Evolutionary conservation across 2,888 invertebrate genomes (phyloP).

Genomic region (Helobdella robusta): DNA sequence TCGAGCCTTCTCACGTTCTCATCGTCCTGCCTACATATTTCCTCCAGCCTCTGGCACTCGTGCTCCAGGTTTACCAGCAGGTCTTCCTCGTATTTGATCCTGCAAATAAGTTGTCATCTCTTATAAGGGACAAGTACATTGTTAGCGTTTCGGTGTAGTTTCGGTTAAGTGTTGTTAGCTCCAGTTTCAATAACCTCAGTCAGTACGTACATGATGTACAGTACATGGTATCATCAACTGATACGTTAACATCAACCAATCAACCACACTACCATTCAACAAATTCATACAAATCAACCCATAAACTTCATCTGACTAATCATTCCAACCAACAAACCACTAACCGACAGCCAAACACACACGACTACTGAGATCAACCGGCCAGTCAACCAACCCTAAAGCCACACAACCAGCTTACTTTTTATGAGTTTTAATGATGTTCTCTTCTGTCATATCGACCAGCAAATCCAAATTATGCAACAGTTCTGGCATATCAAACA

Average conservation of each 20-base stretch:
- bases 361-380: too few species aligned
- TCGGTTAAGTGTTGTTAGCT: too few species aligned
- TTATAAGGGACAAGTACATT: background rate
- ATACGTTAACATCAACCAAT: too few species aligned
- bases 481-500: constrained; percentile 70
- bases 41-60: constrained; percentile 64
- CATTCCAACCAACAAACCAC: too few species aligned
- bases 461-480: constrained; percentile 81
- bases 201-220: too few species aligned
- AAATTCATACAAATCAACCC: too few species aligned
- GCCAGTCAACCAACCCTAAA: too few species aligned
- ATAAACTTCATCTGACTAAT: too few species aligned
- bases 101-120: constrained; percentile 31
- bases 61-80: constrained; percentile 67
- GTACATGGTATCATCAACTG: too few species aligned
- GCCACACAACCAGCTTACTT: background rate
- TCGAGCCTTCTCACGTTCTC: constrained; percentile 64
- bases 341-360: too few species aligned
- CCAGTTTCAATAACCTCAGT: background rate
- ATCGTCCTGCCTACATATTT: constrained; percentile 63
- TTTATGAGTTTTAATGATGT: constrained; percentile 61
- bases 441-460: constrained; percentile 86
- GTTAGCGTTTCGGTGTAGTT: too few species aligned
- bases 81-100: constrained; percentile 66
- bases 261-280: too few species aligned